Evolutionary conservation across 2,888 invertebrate species (phyloP).

Genomic region (Cerastis rubricosa): DNA sequence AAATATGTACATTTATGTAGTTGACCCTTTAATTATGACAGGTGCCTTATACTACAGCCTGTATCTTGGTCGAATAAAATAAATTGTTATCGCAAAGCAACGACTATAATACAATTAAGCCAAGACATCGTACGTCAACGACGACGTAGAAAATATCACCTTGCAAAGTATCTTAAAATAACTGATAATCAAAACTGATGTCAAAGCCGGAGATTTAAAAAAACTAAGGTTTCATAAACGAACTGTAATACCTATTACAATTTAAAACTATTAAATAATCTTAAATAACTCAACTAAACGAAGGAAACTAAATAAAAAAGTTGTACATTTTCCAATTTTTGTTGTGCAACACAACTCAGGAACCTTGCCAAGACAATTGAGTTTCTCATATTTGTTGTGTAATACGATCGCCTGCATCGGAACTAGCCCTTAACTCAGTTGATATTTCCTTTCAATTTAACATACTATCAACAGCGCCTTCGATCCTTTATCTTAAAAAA

Average conservation of each 20-base stretch:
- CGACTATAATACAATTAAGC: neutral
- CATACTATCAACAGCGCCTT: neutral
- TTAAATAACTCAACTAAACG: too few species aligned
- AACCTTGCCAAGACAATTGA: neutral
- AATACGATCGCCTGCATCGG: conserved; percentile 2
- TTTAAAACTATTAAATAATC: too few species aligned
- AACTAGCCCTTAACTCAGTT: neutral
- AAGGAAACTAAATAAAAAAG: neutral
- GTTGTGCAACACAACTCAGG: neutral
- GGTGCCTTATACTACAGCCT: too few species aligned
- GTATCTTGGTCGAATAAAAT: neutral
- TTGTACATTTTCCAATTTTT: neutral
- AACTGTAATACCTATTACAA: too few species aligned
- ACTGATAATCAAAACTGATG: neutral
- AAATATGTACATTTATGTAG: too few species aligned
- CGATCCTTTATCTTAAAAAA: neutral
- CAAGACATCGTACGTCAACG: too few species aligned
- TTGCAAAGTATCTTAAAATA: neutral
- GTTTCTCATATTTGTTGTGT: conserved; percentile 2
- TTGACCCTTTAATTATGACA: too few species aligned
- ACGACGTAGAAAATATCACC: too few species aligned
- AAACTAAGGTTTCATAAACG: too few species aligned
- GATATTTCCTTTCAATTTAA: conserved; percentile 3
- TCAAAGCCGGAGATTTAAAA: too few species aligned
- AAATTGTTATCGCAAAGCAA: neutral